phyloP scores from a whole-genome alignment of 2,888 invertebrate species.

The Zygaena filipendulae region DNA sequence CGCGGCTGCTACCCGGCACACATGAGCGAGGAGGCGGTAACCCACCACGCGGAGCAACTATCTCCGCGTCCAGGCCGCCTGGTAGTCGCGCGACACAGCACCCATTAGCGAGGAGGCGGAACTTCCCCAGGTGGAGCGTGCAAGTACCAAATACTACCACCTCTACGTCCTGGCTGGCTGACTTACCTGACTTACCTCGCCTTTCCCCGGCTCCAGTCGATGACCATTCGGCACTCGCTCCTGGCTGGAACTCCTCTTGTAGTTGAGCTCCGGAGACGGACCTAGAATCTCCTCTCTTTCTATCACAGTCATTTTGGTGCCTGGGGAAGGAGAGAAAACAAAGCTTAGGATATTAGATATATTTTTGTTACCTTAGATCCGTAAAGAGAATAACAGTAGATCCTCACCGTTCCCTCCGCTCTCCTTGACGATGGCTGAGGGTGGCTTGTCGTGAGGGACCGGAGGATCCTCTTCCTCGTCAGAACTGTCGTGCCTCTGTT shows the following conservation, averaged over 20 bases:
- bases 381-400: too few relatives aligned
- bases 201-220: conserved; percentile 25
- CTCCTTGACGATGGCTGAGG: conserved; percentile 54
- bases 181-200: conserved; percentile 26
- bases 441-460: conserved; percentile 48
- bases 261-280: conserved; percentile 75
- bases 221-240: conserved; percentile 42
- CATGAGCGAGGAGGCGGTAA: too few relatives aligned
- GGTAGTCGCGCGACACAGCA: too few relatives aligned
- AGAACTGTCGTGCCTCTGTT: conserved; percentile 60
- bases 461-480: conserved; percentile 64
- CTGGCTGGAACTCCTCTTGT: conserved; percentile 58
- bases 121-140: too few relatives aligned
- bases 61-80: too few relatives aligned
- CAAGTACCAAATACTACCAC: too few relatives aligned
- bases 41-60: too few relatives aligned
- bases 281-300: conserved; percentile 80
- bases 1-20: too few relatives aligned
- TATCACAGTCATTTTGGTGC: conserved; percentile 73
- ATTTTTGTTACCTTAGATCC: too few relatives aligned
- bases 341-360: not conserved
- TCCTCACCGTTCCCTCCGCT: conserved; percentile 39
- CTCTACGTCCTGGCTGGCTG: too few relatives aligned
- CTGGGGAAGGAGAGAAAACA: conserved; percentile 24
- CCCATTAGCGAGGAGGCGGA: too few relatives aligned